Conservation (phyloP, 2,113 vertebrate species). For the Pardalotus punctatus region DNA sequence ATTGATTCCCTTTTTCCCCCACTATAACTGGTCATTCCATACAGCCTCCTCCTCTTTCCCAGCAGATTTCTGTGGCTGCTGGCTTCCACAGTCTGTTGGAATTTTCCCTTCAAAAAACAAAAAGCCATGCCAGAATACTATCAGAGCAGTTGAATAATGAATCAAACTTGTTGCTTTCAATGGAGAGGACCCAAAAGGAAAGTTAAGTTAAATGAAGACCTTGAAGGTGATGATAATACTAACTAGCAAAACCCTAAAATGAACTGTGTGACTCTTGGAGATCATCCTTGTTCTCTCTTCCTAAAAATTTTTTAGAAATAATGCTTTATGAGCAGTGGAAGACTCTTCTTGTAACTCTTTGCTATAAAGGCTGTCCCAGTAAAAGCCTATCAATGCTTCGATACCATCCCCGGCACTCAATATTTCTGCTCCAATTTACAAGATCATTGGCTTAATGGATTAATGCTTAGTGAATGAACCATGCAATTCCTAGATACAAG, state of each 20-base stretch:
- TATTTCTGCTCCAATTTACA: conserved; percentile 16
- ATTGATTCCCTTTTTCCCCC: neutral
- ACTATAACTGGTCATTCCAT: neutral
- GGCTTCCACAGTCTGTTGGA: neutral
- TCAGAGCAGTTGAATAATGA: neutral
- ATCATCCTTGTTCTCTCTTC: neutral
- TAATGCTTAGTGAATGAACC: conserved; percentile 1
- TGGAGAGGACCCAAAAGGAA: neutral
- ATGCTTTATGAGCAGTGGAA: neutral
- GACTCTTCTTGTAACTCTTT: neutral
- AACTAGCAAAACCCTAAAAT: neutral
- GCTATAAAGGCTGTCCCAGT: neutral
- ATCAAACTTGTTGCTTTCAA: neutral
- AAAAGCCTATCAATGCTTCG: neutral
- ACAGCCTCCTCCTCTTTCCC: neutral
- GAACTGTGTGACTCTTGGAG: neutral
- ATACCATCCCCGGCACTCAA: neutral
- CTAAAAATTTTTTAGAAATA: neutral
- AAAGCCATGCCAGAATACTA: neutral
- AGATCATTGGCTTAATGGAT: conserved; percentile 10
- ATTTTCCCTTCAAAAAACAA: neutral
- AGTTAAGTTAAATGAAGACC: neutral
- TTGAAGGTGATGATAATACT: neutral
- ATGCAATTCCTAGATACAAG: neutral
- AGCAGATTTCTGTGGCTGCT: neutral